These are phyloP conservation scores for Spatula versicolor DNA, from an alignment of 2,797 vertebrate species.

Conservation along the genomic window DNA sequence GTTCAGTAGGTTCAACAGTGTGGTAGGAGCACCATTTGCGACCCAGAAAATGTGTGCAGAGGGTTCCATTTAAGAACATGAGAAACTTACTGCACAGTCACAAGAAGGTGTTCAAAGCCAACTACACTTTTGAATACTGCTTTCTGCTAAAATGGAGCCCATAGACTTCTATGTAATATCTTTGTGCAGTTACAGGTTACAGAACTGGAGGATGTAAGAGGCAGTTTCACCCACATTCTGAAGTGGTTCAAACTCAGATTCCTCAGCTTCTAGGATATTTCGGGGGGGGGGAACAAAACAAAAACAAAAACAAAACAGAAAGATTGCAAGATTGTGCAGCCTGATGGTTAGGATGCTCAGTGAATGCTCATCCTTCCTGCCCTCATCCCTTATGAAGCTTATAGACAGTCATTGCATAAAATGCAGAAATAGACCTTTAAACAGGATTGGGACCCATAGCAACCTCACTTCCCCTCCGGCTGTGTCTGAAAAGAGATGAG, in stretches of 20 bases:
- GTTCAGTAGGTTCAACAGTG: background rate
- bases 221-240: background rate
- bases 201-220: background rate
- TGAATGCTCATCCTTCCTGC: background rate
- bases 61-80: background rate
- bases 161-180: background rate
- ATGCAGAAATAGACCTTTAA: conserved; percentile 1
- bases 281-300: too few relatives aligned
- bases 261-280: background rate
- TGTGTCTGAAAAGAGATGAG: conserved; percentile 4
- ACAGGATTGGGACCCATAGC: conserved; percentile 5
- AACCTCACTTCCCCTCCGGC: conserved; percentile 3
- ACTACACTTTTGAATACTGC: background rate
- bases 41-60: background rate
- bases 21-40: background rate
- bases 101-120: background rate
- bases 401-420: background rate
- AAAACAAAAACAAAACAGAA: background rate
- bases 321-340: background rate
- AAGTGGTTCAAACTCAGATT: background rate
- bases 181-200: background rate
- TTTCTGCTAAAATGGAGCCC: background rate
- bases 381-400: background rate
- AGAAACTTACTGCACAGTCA: background rate
- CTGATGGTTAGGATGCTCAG: background rate